A percentile compares a stretch with the other conserved stretches of the same genome.
Conservation (phyloP, 2,797 vertebrate species). For the Rhynchotus rufescens region DNA sequence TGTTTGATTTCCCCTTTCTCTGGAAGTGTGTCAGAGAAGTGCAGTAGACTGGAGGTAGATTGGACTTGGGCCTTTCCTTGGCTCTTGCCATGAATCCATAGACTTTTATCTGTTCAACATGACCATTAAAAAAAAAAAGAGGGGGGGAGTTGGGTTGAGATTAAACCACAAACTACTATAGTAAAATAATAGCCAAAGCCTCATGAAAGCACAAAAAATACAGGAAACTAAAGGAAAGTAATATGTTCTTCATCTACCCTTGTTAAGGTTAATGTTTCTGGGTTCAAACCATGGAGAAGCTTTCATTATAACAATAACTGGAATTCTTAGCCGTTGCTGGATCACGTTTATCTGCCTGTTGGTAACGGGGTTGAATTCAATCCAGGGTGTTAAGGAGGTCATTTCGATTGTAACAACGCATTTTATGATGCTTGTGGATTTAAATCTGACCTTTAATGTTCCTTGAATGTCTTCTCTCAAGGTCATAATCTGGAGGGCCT, state of each 20-base stretch:
- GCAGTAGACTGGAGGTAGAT: neutral
- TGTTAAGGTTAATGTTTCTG: constrained; percentile 50
- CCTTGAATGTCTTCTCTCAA: constrained; percentile 1
- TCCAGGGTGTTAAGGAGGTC: neutral
- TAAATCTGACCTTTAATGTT: neutral
- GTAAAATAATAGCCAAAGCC: constrained; percentile 59
- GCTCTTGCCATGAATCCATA: neutral
- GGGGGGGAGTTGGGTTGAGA: neutral
- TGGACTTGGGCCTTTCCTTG: constrained; percentile 41
- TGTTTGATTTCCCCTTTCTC: neutral
- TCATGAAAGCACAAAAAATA: neutral
- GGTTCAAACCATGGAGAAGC: constrained; percentile 56
- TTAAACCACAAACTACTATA: constrained; percentile 47
- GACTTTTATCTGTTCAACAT: constrained; percentile 22
- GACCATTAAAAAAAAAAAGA: neutral
- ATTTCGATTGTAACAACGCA: neutral
- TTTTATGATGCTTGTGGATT: neutral
- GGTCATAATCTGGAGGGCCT: neutral
- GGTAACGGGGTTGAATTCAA: constrained; percentile 1
- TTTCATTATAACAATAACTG: constrained; percentile 7
- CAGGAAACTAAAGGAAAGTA: neutral
- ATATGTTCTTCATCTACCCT: constrained; percentile 39
- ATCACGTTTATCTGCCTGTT: neutral
- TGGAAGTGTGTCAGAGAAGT: neutral
- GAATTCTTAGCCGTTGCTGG: constrained; percentile 15